Conservation (phyloP, 2,113 vertebrate genomes). For the Leiothrix lutea region DNA sequence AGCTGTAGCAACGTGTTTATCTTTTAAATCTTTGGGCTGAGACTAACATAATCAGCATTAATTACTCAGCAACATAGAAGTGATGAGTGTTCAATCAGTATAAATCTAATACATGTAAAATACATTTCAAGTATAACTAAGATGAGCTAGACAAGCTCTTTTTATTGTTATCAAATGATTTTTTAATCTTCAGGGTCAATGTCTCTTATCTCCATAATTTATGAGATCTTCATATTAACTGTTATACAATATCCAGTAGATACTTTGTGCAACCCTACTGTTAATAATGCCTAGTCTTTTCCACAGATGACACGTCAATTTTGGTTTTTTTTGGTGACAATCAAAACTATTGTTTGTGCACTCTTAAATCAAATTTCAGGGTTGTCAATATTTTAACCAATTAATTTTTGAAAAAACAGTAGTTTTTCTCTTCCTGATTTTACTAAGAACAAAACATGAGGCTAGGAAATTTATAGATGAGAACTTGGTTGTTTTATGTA, state of each 20-base stretch:
- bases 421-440: not conserved
- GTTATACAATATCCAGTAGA: not conserved
- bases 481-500: not conserved
- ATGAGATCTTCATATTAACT: not conserved
- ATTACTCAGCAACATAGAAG: constrained; percentile 30
- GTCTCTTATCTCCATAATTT: not conserved
- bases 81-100: not conserved
- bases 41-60: not conserved
- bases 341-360: not conserved
- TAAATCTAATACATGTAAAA: not conserved
- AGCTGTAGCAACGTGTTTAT: not conserved
- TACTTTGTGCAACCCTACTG: not conserved
- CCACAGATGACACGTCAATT: not conserved
- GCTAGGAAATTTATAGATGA: not conserved
- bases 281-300: not conserved
- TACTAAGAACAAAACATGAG: not conserved
- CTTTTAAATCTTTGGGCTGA: not conserved
- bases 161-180: not conserved
- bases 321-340: not conserved
- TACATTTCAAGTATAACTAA: not conserved
- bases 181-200: not conserved
- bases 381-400: not conserved
- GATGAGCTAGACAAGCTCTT: not conserved
- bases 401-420: not conserved
- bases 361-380: not conserved